A percentile compares a stretch with the other conserved stretches of the same genome.
Conservation (phyloP, 2,797 vertebrate genomes). For the Gymnoscopelus braueri region DNA sequence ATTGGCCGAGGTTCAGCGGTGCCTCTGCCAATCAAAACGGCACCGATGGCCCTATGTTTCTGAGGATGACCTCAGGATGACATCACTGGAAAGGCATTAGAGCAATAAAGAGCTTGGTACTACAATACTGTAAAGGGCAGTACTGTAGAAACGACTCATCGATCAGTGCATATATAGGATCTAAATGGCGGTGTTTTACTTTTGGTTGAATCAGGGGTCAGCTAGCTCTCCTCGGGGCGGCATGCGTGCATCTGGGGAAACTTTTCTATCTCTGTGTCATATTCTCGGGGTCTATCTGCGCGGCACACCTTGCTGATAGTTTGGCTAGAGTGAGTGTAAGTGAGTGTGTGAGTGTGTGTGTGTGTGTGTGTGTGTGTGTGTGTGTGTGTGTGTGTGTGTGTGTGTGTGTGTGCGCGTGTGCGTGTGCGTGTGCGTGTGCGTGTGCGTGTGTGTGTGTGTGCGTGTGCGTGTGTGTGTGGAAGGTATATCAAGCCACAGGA, state of each 20-base stretch:
- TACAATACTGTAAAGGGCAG: conserved; percentile 80
- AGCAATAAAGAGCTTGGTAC: conserved; percentile 74
- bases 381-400: not conserved
- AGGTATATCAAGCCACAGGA: conserved; percentile 69
- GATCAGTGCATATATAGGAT: conserved; percentile 57
- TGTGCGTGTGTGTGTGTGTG: not conserved
- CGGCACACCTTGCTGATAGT: conserved; percentile 52
- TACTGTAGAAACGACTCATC: conserved; percentile 68
- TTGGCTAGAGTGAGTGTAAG: conserved; percentile 29
- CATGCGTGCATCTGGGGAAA: conserved; percentile 44
- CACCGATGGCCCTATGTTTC: conserved; percentile 59
- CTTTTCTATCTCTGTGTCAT: conserved; percentile 28
- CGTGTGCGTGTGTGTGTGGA: conserved; percentile 47
- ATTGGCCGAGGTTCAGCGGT: conserved; percentile 59
- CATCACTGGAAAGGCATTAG: conserved; percentile 78
- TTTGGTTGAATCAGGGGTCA: conserved; percentile 70
- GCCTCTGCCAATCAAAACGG: conserved; percentile 77
- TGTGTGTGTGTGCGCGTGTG: conserved; percentile 35
- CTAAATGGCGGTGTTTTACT: conserved; percentile 70
- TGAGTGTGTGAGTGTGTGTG: conserved; percentile 31
- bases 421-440: conserved; percentile 30
- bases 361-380: not conserved
- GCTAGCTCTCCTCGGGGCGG: conserved; percentile 27
- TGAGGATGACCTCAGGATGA: conserved; percentile 78
- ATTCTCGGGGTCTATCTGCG: conserved; percentile 40